Evolutionary conservation across 2,888 invertebrate species (phyloP), one percentile per base, ranked within the genome.

Genomic region (Noctua fimbriata): DNA sequence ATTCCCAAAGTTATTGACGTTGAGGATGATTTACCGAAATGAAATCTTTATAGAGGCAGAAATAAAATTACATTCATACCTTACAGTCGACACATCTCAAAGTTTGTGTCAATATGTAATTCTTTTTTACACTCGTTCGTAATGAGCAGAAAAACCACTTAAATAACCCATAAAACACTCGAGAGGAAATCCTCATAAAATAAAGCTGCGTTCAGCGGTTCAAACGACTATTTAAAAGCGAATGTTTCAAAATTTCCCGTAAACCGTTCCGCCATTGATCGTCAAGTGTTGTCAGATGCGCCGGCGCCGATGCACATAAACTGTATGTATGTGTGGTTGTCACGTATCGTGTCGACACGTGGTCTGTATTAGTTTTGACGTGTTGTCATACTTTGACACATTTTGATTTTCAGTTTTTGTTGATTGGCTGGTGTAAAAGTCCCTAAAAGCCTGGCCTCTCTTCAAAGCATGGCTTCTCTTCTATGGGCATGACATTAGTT

Each of bases 231-330:
- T 88, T 87, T 87, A 86, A 85, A 85, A 78, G 63, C 66, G 69
- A 86, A 88, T 86, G 80, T 79, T 71, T 84, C 72, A 82, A 81
- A 83, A 73, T 82, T 80, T 82, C 82, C 81, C 78, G 84, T 77
- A 81, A 90, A 90, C 78, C 85, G 92, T 92, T 91, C 84, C 87
- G 90, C 87, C 75, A 78, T 73, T 84, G 88, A 78, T 75, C 69
- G 65, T 78, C 69, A 85, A 87, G 89, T 88, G 88, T 87, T 89
- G 82, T 72, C 89, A 88, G 73, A 81, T 91, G 89, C 78, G 69
- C 71, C 76, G 78, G 82, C 74, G 75, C 83, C 88, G 88, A 32
- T 14, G 58, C 72, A 66, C 18, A 63, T 49, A 36, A 69, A 44
- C 44, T 44, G 44, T 44, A 58, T 73, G 77, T 70, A 60, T 63